Base-by-base conservation (phyloP, 2,113 vertebrate genomes). In the Excalfactoria chinensis region DNA sequence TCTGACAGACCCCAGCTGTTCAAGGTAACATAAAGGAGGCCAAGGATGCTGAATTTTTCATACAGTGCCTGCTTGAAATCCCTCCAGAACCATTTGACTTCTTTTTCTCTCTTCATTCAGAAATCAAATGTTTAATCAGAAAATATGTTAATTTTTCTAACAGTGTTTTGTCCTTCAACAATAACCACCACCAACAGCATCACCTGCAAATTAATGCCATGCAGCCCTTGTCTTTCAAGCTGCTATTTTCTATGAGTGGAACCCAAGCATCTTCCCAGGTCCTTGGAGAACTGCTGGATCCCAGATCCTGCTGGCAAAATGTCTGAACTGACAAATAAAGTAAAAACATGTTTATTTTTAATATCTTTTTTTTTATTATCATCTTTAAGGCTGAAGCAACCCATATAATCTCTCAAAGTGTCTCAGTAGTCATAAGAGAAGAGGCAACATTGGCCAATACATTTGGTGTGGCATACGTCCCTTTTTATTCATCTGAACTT, bases 21-120 rank as follows among this genome's bases (percentile, higher is more conserved):
- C 75, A 72, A 17, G 3, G 5, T 34, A 32, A 66, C 35, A 49
- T 30, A 88, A 91, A 88, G 62, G 51, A 81, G 16, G 49, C 10
- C 59, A 88, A 74, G 11, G 30, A 60, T 40, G 43, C n/a, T 74
- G 56, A 79, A 37, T 84, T 95, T 95, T 96, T 91, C 37, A 82
- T 21, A 10, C 74, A 49, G 73, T 64, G 2, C 34, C 79, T 94
- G 44, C 15, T 26, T 79, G 44, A 37, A 87, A 48, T 75, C 49
- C 6, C 43, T 77, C 78, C 63, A 90, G 56, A 69, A 87, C 11
- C 32, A 10, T 68, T 62, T 69, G 37, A 44, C 41, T 72, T 59
- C 41, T 77, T 81, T 68, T 48, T 56, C 75, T 58, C 32, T 16
- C 17, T 51, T 48, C 9, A 5, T 87, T 88, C 49, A 67, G 43